phyloP scores from a whole-genome alignment of 2,888 invertebrate species.

The Leptinotarsa rubiginosa region DNA sequence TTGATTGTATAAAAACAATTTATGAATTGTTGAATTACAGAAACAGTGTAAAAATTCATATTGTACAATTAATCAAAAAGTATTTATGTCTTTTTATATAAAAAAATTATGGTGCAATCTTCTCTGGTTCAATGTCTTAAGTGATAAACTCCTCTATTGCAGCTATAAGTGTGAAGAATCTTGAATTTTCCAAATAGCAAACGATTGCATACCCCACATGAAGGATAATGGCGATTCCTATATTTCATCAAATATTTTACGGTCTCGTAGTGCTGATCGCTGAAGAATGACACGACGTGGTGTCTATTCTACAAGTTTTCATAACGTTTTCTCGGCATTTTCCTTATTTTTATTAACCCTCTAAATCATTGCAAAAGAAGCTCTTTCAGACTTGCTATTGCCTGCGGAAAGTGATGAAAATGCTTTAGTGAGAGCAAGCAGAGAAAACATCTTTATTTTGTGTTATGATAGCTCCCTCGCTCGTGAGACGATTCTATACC shows the following conservation, averaged over 20 bases:
- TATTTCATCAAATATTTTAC: slow-evolving; percentile 17
- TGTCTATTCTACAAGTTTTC: slow-evolving; percentile 32
- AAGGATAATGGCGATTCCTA: not conserved
- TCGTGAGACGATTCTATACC: slow-evolving; percentile 47
- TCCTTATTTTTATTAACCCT: slow-evolving; percentile 43
- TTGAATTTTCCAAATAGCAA: not conserved
- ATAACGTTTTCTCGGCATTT: slow-evolving; percentile 42
- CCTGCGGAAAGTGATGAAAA: slow-evolving; percentile 42
- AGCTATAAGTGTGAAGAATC: not conserved
- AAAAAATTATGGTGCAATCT: no score
- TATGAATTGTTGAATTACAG: no score
- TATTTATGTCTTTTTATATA: no score
- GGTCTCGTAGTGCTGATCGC: slow-evolving; percentile 10
- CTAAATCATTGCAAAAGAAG: slow-evolving; percentile 45
- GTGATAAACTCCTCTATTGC: not conserved
- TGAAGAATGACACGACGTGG: slow-evolving; percentile 17
- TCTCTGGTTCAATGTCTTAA: not conserved
- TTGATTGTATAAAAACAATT: no score
- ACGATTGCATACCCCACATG: not conserved
- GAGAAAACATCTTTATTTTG: slow-evolving; percentile 38
- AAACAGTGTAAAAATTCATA: no score
- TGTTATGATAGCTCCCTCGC: slow-evolving; percentile 38
- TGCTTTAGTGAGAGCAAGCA: slow-evolving; percentile 37
- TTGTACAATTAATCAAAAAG: no score
- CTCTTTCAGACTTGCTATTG: slow-evolving; percentile 35